Conservation (phyloP, 2,797 vertebrate species). For the Chaunax sp. region DNA sequence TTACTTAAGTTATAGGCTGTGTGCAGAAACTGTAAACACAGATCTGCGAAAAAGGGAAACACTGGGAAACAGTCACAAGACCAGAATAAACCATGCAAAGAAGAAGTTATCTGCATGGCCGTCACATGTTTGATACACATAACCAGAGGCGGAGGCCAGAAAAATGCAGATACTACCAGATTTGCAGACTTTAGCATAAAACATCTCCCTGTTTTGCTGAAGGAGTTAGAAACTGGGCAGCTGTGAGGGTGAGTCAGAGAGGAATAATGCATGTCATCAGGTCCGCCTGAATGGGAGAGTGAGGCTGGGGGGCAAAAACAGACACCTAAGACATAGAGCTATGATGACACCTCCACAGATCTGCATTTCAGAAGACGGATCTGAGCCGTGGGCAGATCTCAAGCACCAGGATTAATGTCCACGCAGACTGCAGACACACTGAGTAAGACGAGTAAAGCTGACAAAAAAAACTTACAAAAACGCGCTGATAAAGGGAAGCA, state of each 20-base stretch:
- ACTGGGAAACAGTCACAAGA: constrained; percentile 46
- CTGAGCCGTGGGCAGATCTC: constrained; percentile 64
- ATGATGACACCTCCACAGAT: constrained; percentile 78
- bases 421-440: constrained; percentile 46
- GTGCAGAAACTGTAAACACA: constrained; percentile 56
- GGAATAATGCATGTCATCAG: constrained; percentile 77
- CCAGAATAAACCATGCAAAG: constrained; percentile 44
- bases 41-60: constrained; percentile 51
- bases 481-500: constrained; percentile 21
- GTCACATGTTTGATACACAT: constrained; percentile 55
- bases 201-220: constrained; percentile 41
- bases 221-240: constrained; percentile 52
- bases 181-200: constrained; percentile 60
- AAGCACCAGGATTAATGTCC: constrained; percentile 74
- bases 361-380: constrained; percentile 78
- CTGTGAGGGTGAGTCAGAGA: constrained; percentile 77
- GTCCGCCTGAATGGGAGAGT: constrained; percentile 66
- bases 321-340: constrained; percentile 74
- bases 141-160: neutral
- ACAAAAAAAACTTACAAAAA: constrained; percentile 39
- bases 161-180: constrained; percentile 35
- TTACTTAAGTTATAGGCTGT: constrained; percentile 64
- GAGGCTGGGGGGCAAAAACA: constrained; percentile 66
- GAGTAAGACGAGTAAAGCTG: constrained; percentile 18
- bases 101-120: constrained; percentile 38